These are phyloP conservation scores for Sarcoramphus papa DNA, from an alignment of 2,797 vertebrate species.

Conservation along the genomic window DNA sequence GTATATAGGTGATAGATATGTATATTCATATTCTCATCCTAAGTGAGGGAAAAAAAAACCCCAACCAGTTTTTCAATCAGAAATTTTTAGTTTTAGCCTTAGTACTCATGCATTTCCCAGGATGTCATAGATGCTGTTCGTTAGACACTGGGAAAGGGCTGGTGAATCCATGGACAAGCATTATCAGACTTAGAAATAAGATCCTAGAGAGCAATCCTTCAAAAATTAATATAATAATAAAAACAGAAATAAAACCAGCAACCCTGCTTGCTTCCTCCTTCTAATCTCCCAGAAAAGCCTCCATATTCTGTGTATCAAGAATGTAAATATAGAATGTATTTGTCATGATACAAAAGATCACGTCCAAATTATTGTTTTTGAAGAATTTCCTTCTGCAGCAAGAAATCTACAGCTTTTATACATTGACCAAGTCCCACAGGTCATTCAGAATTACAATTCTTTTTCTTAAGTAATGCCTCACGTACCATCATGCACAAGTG, in stretches of 20 bases:
- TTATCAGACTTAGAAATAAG: background rate
- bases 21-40: background rate
- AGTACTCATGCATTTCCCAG: background rate
- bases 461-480: background rate
- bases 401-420: background rate
- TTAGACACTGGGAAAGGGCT: background rate
- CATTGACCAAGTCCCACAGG: background rate
- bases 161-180: background rate
- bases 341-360: background rate
- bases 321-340: background rate
- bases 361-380: background rate
- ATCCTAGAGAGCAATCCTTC: background rate
- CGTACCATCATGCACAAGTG: background rate
- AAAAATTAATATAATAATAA: background rate
- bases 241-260: background rate
- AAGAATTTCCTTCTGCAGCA: background rate
- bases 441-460: background rate
- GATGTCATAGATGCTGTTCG: background rate
- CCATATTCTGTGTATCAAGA: background rate
- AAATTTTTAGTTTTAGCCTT: background rate
- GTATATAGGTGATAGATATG: background rate
- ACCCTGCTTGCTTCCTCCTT: background rate
- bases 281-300: background rate
- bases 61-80: background rate
- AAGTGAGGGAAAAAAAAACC: rapidly evolving